Evolutionary conservation across 2,113 vertebrate species (phyloP).

Genomic region (Garra rufa): DNA sequence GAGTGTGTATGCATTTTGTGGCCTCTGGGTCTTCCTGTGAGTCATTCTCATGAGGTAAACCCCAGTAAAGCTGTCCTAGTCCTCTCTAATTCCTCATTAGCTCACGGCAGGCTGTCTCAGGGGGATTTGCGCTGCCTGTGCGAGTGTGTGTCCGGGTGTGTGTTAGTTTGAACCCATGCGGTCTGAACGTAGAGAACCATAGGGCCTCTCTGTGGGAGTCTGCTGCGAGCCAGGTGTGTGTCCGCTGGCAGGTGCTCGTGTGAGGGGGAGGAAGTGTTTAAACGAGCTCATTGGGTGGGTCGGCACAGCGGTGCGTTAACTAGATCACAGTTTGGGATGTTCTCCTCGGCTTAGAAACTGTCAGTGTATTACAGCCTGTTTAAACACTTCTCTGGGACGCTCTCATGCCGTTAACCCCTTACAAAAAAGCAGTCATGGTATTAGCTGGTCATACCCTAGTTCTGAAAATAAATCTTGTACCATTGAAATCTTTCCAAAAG

Average conservation of each 20-base stretch:
- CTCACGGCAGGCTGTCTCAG: slow-evolving; percentile 72
- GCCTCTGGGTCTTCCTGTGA: slow-evolving; percentile 71
- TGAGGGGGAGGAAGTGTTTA: slow-evolving; percentile 32
- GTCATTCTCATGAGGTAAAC: slow-evolving; percentile 70
- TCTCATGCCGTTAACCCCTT: not conserved
- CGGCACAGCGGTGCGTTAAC: slow-evolving; percentile 51
- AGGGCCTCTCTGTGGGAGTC: slow-evolving; percentile 59
- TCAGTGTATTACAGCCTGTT: slow-evolving; percentile 3
- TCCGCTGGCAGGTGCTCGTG: slow-evolving; percentile 66
- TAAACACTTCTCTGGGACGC: slow-evolving; percentile 3
- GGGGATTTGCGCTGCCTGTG: slow-evolving; percentile 68
- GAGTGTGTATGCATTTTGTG: slow-evolving; percentile 42
- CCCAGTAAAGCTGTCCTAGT: slow-evolving; percentile 71
- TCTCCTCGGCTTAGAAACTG: not conserved
- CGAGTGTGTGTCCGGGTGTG: slow-evolving; percentile 55
- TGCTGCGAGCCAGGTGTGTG: slow-evolving; percentile 66
- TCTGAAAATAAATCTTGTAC: too few species aligned
- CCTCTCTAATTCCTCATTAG: slow-evolving; percentile 77
- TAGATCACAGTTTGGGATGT: slow-evolving; percentile 34
- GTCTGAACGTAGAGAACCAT: slow-evolving; percentile 61
- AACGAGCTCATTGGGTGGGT: slow-evolving; percentile 53
- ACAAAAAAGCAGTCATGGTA: not conserved
- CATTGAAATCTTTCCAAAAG: too few species aligned
- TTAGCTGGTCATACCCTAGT: not conserved
- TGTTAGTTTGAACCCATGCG: slow-evolving; percentile 63